Evolutionary conservation across 2,797 vertebrate species (phyloP), one percentile per base, ranked within the genome.

Genomic region (Microctenopoma lineatum): DNA sequence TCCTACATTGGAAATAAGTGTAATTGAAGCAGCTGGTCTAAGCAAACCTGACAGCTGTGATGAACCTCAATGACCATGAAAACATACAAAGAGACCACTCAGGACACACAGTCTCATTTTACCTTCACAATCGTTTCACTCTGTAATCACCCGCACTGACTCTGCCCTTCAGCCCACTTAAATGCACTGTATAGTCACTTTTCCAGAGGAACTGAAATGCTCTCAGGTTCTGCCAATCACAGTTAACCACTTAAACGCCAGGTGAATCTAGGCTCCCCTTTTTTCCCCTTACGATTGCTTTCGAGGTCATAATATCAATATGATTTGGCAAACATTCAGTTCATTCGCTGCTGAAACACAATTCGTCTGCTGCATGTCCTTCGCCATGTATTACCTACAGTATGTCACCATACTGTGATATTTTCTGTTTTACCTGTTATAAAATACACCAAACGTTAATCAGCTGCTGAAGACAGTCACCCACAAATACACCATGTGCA

Each of bases 31-130:
- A 27, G 77, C 68, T 50, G 82, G 32, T 86, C 70, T 87, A 85
- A 90, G 81, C 83, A 73, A 72, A 83, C 29, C 70, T 89, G 89
- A 91, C 91, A 90, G 90, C 90, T 81, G 87, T 83, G 90, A 91
- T 92, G 87, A 89, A 88, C 88, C 88, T 90, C 82, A 87, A 67
- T 80, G 85, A 84, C 88, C 90, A 79, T 64, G 72, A 87, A 90
- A 92, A 91, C 88, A 89, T 79, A 90, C 87, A 87, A 77, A 84
- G 77, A 81, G 77, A 86, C 86, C 57, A 67, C 75, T 81, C 81
- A 53, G 86, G 78, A 89, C 83, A 85, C 70, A 82, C 75, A 81
- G 79, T 86, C 87, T 89, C 79, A 38, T 84, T 91, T 90, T 85
- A 86, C 85, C 84, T 85, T 65, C 79, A 78, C 86, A 83, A 84